Evolutionary conservation across 2,888 invertebrate genomes (phyloP), one percentile per base, ranked within the genome.

Genomic region (Venusia cambrica): DNA sequence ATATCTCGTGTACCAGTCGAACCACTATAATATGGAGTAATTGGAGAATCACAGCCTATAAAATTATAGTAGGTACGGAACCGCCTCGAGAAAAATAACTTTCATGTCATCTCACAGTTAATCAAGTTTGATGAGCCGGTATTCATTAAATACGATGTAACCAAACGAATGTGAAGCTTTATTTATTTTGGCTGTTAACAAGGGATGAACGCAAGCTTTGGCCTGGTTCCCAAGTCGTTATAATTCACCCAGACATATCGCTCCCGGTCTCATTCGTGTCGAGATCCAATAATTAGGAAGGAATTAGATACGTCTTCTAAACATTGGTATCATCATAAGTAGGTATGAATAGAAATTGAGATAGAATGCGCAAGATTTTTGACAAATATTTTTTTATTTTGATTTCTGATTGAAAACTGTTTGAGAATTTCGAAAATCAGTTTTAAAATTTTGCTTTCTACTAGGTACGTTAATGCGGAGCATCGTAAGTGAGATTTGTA

Each of bases 121-220:
- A 28, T 24, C 21, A 31, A 34, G 15, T 22, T 35, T 8, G 35
- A 38, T 18, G 16, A 28, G 15, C 15, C 30, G 9, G 10, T 22
- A 38, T 28, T 19, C 17, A 35, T 35, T 32, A 33, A 29, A 40
- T 35, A 29, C 13, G 16, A 27, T 36, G 29, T 33, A 30, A 30
- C 31, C 32, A 34, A 15, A 37, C 24, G 32, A 18, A 29, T 30
- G 28, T 34, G 22, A 25, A 36, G 38, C 29, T 35, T 33, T 71
- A 73, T 72, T 73, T 71, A 66, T 68, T 62, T 67, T 67, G 69
- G 69, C 71, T 56, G 53, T 59, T 66, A 67, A 59, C 56, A 57
- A 55, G 55, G 56, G 56, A 31, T 42, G 25, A 9, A 39, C 58
- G 49, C 16, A 38, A 43, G 48, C 42, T 50, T 50, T 57, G 57